These are phyloP conservation scores for Eristalis tenax DNA, from an alignment of 2,888 invertebrate species.

Conservation along the genomic window DNA sequence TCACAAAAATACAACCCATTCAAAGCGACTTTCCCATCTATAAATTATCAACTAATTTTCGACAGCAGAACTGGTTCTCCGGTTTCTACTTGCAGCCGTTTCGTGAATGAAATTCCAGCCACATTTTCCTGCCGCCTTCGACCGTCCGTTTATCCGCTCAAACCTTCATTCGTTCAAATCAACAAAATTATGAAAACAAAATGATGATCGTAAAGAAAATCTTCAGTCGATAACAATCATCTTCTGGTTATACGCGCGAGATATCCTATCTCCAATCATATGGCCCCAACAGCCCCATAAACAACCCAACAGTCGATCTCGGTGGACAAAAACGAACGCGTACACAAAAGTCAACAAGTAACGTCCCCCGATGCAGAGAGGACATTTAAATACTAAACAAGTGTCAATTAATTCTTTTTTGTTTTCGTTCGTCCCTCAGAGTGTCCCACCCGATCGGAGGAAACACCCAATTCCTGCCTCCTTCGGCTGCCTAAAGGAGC, in stretches of 20 bases:
- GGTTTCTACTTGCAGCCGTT: slow-evolving; percentile 26
- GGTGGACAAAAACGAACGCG: slow-evolving; percentile 16
- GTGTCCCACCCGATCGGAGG: slow-evolving; percentile 20
- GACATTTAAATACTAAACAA: slow-evolving; percentile 66
- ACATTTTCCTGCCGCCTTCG: slow-evolving; percentile 17
- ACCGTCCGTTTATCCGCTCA: not conserved
- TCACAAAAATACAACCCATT: slow-evolving; percentile 33
- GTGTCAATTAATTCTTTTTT: slow-evolving; percentile 60
- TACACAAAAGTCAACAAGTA: slow-evolving; percentile 52
- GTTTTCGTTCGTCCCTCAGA: slow-evolving; percentile 2
- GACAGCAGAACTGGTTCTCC: slow-evolving; percentile 23
- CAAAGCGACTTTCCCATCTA: slow-evolving; percentile 50
- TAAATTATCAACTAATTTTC: slow-evolving; percentile 40
- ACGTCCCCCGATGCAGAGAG: slow-evolving; percentile 39
- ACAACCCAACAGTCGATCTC: slow-evolving; percentile 32
- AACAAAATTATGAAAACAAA: slow-evolving; percentile 62
- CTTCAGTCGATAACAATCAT: slow-evolving; percentile 60
- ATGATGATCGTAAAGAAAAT: slow-evolving; percentile 62
- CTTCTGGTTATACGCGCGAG: slow-evolving; percentile 58
- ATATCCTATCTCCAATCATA: slow-evolving; percentile 43
- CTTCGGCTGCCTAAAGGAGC: slow-evolving; percentile 14
- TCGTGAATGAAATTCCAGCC: slow-evolving; percentile 57
- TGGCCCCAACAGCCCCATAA: slow-evolving; percentile 44
- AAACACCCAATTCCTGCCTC: slow-evolving; percentile 23
- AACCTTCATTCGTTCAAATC: slow-evolving; percentile 19